Evolutionary conservation across 2,888 invertebrate genomes (phyloP).

Genomic region (Amiota communis): DNA sequence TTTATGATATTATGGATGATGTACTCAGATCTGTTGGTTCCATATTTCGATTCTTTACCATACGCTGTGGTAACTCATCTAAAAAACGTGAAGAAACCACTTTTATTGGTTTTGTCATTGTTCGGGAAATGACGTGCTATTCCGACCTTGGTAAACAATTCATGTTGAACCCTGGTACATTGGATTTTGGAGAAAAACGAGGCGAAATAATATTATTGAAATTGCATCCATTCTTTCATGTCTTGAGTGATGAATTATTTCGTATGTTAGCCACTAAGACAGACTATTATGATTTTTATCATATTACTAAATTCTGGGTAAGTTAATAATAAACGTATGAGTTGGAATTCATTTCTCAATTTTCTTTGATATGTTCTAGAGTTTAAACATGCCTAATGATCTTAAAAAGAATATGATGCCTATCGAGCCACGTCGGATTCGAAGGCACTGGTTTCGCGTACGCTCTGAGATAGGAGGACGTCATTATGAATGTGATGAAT

Average conservation of each 20-base stretch:
- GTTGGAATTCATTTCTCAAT: not conserved
- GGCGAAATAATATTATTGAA: slow-evolving; percentile 59
- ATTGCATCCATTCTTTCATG: slow-evolving; percentile 64
- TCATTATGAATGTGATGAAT: not conserved
- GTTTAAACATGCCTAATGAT: slow-evolving; percentile 53
- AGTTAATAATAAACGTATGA: slow-evolving; percentile 33
- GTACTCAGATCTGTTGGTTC: slow-evolving; percentile 48
- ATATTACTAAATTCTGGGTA: slow-evolving; percentile 40
- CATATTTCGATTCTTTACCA: slow-evolving; percentile 49
- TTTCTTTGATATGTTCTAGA: slow-evolving; percentile 28
- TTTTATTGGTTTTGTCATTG: slow-evolving; percentile 59
- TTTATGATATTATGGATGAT: slow-evolving; percentile 47
- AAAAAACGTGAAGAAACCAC: slow-evolving; percentile 41
- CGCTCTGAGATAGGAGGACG: not conserved
- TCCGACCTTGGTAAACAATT: slow-evolving; percentile 50
- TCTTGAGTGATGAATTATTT: slow-evolving; percentile 57
- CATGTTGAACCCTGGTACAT: slow-evolving; percentile 38
- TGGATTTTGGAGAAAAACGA: slow-evolving; percentile 41
- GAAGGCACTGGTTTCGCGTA: slow-evolving; percentile 43
- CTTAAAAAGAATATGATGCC: slow-evolving; percentile 61
- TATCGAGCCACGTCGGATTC: slow-evolving; percentile 58
- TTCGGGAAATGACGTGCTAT: slow-evolving; percentile 55
- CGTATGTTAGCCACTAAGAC: slow-evolving; percentile 58
- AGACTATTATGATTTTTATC: slow-evolving; percentile 55
- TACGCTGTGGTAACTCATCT: slow-evolving; percentile 56